These are phyloP conservation scores for Brachyalestes nurse DNA, from an alignment of 2,797 vertebrate genomes.

Conservation along the genomic window DNA sequence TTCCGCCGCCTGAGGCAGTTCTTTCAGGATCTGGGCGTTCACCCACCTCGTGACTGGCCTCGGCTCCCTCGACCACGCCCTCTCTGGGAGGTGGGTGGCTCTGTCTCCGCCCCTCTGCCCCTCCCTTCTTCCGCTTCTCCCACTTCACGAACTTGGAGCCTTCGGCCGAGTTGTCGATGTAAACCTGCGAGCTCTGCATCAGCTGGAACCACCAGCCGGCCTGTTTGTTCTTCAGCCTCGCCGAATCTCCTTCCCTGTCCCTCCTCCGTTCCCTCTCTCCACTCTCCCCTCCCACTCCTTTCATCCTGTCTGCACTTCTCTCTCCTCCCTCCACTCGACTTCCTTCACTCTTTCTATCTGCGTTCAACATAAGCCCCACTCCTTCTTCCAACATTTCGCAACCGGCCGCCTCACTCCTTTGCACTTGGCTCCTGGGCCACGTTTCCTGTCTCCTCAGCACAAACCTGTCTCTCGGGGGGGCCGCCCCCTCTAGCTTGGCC, in stretches of 20 bases:
- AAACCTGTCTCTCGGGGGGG: conserved; percentile 68
- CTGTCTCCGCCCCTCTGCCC: conserved; percentile 71
- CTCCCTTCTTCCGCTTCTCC: conserved; percentile 83
- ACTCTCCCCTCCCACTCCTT: conserved; percentile 52
- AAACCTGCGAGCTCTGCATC: conserved; percentile 98
- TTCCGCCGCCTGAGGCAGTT: conserved; percentile 63
- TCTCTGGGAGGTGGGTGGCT: conserved; percentile 82
- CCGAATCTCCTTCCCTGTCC: conserved; percentile 60
- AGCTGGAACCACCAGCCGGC: conserved; percentile 98
- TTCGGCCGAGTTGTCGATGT: conserved; percentile 88
- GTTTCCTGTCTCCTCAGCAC: conserved; percentile 60
- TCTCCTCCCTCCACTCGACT: conserved; percentile 66
- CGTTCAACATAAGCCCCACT: conserved; percentile 46
- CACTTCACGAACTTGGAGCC: conserved; percentile 84
- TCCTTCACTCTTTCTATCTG: conserved; percentile 63
- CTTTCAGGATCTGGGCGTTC: conserved; percentile 45
- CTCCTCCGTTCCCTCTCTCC: conserved; percentile 59
- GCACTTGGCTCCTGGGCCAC: conserved; percentile 58
- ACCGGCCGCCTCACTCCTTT: conserved; percentile 46
- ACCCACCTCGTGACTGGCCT: conserved; percentile 81
- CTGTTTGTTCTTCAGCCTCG: conserved; percentile 82
- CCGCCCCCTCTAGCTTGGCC: conserved; percentile 22
- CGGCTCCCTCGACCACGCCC: conserved; percentile 93
- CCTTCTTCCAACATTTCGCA: conserved; percentile 59
- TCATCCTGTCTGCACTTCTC: conserved; percentile 63